Evolutionary conservation across 2,888 invertebrate species (phyloP).

Genomic region (Cephus rjabovi): DNA sequence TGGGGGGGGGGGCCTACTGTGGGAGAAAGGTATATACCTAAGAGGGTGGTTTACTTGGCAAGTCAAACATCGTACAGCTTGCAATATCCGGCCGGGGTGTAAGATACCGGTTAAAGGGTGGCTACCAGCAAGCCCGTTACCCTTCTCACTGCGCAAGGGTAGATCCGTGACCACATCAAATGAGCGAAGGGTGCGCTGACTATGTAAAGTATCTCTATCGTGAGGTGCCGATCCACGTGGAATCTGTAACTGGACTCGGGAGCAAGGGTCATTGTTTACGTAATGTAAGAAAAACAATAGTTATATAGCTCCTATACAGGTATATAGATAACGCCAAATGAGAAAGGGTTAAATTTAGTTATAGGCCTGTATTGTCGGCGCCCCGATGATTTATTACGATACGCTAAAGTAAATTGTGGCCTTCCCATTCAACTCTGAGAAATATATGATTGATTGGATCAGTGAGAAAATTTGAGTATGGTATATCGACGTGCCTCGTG

Average conservation of each 20-base stretch:
- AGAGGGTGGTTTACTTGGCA: constrained; percentile 53
- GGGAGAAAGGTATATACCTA: constrained; percentile 10
- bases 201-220: constrained; percentile 20
- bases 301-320: not conserved
- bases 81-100: constrained; percentile 55
- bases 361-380: not conserved
- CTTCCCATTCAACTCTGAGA: not conserved
- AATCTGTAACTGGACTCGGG: not conserved
- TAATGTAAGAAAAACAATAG: not conserved
- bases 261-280: not conserved
- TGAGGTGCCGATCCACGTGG: not conserved
- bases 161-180: constrained; percentile 19
- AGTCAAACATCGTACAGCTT: constrained; percentile 58
- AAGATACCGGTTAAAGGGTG: constrained; percentile 50
- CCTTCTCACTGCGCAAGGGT: constrained; percentile 28
- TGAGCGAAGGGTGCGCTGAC: constrained; percentile 12
- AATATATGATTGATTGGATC: not conserved
- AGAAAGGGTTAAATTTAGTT: too few relatives aligned
- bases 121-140: constrained; percentile 33
- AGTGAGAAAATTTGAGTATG: not conserved
- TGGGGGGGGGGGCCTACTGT: not conserved
- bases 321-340: too few relatives aligned
- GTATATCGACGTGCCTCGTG: not conserved
- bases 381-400: not conserved
- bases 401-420: not conserved